Conservation (phyloP, 1,140 invertebrate species). For the Helicoverpa armigera region DNA sequence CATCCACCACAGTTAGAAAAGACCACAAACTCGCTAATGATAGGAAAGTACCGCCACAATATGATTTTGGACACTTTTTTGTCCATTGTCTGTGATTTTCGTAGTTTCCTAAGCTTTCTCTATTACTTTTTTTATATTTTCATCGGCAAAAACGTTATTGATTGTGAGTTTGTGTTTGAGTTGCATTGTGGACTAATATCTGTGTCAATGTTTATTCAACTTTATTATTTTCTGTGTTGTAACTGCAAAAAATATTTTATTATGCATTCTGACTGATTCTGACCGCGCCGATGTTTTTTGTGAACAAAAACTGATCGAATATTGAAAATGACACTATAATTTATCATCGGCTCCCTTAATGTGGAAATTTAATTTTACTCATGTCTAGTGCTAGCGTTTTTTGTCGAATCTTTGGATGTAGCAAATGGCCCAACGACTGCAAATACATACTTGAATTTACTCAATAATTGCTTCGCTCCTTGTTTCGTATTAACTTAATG, state of each 20-base stretch:
- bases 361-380: constrained; percentile 56
- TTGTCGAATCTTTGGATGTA: constrained; percentile 53
- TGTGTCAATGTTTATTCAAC: constrained; percentile 21
- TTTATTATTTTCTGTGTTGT: constrained; percentile 21
- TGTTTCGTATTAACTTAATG: constrained; percentile 64
- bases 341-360: constrained; percentile 53
- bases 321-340: constrained; percentile 47
- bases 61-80: constrained; percentile 63
- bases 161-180: constrained; percentile 24
- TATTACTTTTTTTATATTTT: constrained; percentile 50
- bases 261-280: neutral
- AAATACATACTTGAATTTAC: constrained; percentile 60
- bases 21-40: constrained; percentile 75
- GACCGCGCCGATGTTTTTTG: neutral
- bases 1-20: constrained; percentile 59
- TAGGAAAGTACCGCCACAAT: constrained; percentile 72
- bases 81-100: constrained; percentile 47
- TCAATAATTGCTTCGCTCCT: constrained; percentile 67
- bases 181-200: neutral
- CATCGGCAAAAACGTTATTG: constrained; percentile 12
- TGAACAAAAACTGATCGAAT: constrained; percentile 41
- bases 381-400: constrained; percentile 47
- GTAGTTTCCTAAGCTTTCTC: constrained; percentile 47
- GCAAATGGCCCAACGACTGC: constrained; percentile 58
- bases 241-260: constrained; percentile 5